Evolutionary conservation across 92 coral and sea anemone species (phyloP).

Genomic region (Porites cylindrica): DNA sequence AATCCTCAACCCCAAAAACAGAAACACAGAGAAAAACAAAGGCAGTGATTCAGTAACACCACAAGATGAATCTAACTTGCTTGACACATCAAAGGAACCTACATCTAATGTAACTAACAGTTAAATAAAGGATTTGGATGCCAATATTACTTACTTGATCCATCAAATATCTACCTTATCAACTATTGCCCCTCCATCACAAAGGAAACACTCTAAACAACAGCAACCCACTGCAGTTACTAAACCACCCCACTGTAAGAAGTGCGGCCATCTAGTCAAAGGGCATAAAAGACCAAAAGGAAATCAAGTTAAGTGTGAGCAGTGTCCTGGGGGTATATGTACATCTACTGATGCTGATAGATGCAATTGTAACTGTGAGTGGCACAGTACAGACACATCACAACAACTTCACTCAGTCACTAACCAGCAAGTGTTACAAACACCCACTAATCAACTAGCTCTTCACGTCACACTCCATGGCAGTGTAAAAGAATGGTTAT

Average conservation of each 20-base stretch:
- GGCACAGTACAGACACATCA: neutral
- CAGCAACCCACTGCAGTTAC: no score
- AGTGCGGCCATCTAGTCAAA: neutral
- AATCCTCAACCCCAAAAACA: neutral
- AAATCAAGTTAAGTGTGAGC: neutral
- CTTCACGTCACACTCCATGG: neutral
- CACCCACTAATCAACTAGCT: neutral
- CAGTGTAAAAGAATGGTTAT: neutral
- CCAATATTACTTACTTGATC: conserved; percentile 18
- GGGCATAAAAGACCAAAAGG: conserved; percentile 29
- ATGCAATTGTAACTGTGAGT: neutral
- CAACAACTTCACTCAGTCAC: neutral
- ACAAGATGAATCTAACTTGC: neutral
- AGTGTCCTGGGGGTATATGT: neutral
- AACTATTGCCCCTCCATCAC: no score
- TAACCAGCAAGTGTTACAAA: neutral
- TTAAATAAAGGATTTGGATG: no score
- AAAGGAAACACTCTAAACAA: no score
- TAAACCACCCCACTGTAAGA: neutral
- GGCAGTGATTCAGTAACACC: neutral
- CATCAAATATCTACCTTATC: no score
- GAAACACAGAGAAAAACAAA: neutral
- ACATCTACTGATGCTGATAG: neutral
- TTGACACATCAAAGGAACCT: neutral
- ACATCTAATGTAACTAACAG: no score